phyloP scores from a whole-genome alignment of 2,797 vertebrate species.

The Sebastes melanostomus region DNA sequence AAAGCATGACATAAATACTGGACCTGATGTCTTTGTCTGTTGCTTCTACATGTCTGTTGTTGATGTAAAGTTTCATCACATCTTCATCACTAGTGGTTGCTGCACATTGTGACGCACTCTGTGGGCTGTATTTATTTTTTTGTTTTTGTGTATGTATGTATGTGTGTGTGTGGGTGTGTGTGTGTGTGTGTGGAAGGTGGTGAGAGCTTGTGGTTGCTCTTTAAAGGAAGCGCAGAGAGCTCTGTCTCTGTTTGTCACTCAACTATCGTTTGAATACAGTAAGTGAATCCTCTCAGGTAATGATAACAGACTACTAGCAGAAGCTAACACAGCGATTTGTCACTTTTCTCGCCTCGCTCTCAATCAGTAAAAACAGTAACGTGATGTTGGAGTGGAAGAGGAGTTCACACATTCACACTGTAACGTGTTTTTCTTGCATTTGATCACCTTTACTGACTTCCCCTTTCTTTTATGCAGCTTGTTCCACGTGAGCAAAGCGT shows the following conservation, averaged over 20 bases:
- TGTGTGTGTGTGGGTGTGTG: background rate
- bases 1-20: background rate
- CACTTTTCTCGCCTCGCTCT: background rate
- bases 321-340: background rate
- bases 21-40: background rate
- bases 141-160: background rate
- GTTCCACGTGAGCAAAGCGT: background rate
- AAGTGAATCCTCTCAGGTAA: background rate
- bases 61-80: background rate
- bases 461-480: background rate
- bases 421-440: background rate
- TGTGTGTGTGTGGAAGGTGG: background rate
- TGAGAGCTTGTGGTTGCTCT: slow-evolving; percentile 32
- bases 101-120: background rate
- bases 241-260: background rate
- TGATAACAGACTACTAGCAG: background rate
- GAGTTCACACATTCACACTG: background rate
- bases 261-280: background rate
- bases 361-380: background rate
- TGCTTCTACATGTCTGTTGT: background rate
- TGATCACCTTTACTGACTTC: background rate
- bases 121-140: slow-evolving; percentile 5
- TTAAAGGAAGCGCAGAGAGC: slow-evolving; percentile 33
- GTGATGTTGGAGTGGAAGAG: background rate
- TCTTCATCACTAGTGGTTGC: slow-evolving; percentile 12